These are phyloP conservation scores for Dione vanillae DNA, from an alignment of 2,888 invertebrate genomes.

Conservation along the genomic window DNA sequence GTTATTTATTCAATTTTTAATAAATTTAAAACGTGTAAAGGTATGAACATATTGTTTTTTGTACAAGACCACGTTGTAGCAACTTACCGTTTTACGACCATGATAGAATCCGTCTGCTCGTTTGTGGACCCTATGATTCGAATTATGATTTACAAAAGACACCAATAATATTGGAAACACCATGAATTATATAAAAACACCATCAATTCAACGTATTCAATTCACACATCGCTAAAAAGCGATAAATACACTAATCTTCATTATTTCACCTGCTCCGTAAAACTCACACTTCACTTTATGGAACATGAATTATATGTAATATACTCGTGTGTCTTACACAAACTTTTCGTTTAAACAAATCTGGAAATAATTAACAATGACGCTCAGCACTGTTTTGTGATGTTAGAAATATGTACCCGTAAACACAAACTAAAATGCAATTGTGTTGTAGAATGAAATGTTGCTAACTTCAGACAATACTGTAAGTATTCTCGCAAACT, in stretches of 20 bases:
- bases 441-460: constrained; percentile 53
- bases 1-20: background rate
- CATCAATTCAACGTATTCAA: constrained; percentile 75
- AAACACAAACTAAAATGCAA: constrained; percentile 68
- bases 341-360: constrained; percentile 51
- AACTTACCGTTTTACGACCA: constrained; percentile 84
- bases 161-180: constrained; percentile 77
- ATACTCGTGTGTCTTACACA: constrained; percentile 43
- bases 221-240: constrained; percentile 82
- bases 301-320: constrained; percentile 61
- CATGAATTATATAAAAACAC: constrained; percentile 80
- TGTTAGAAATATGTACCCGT: constrained; percentile 67
- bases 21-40: constrained; percentile 6
- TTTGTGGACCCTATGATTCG: constrained; percentile 84
- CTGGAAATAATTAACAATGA: constrained; percentile 48
- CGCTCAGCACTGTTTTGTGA: constrained; percentile 51
- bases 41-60: constrained; percentile 37
- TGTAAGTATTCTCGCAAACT: constrained; percentile 22
- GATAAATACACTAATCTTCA: constrained; percentile 76
- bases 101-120: constrained; percentile 84
- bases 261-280: constrained; percentile 69
- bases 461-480: constrained; percentile 50
- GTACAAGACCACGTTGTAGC: constrained; percentile 49
- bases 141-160: constrained; percentile 75
- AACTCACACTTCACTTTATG: constrained; percentile 73